These are phyloP conservation scores for Hydrochoerus hydrochaeris DNA, from an alignment of 2,113 vertebrate genomes.

Conservation along the genomic window DNA sequence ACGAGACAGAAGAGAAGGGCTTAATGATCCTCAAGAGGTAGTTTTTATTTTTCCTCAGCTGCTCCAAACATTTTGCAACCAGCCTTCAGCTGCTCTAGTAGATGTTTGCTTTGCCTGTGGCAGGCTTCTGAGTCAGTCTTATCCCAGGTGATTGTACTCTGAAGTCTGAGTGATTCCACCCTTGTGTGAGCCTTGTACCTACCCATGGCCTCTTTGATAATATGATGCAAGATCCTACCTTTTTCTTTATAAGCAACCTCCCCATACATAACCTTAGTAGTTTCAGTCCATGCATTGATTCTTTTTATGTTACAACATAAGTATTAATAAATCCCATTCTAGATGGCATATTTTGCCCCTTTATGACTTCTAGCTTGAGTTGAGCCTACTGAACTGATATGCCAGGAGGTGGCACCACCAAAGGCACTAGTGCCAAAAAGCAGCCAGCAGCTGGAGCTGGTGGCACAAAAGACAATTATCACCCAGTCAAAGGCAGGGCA, in stretches of 20 bases:
- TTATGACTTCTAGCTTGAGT: not conserved
- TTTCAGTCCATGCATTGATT: not conserved
- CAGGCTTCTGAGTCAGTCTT: not conserved
- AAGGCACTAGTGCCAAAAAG: not conserved
- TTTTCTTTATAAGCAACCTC: not conserved
- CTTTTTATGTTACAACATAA: not conserved
- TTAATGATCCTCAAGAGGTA: not conserved
- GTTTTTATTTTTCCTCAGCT: not conserved
- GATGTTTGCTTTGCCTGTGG: not conserved
- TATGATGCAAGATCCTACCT: not conserved
- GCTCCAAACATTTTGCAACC: not conserved
- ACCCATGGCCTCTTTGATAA: not conserved
- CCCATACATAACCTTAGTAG: not conserved
- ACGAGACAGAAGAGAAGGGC: not conserved
- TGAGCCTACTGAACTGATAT: not conserved
- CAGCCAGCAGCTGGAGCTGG: not conserved
- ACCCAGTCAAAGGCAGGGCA: not conserved
- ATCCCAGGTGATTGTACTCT: not conserved
- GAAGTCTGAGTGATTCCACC: not conserved
- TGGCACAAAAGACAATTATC: not conserved
- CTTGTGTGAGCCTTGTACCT: not conserved
- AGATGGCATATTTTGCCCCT: not conserved
- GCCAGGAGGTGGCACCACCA: not conserved
- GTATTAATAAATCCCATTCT: not conserved
- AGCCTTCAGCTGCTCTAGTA: not conserved